A percentile compares a stretch with the other conserved stretches of the same genome.
Evolutionary conservation across 2,888 invertebrate species (phyloP).

Genomic region (Noctua janthina): DNA sequence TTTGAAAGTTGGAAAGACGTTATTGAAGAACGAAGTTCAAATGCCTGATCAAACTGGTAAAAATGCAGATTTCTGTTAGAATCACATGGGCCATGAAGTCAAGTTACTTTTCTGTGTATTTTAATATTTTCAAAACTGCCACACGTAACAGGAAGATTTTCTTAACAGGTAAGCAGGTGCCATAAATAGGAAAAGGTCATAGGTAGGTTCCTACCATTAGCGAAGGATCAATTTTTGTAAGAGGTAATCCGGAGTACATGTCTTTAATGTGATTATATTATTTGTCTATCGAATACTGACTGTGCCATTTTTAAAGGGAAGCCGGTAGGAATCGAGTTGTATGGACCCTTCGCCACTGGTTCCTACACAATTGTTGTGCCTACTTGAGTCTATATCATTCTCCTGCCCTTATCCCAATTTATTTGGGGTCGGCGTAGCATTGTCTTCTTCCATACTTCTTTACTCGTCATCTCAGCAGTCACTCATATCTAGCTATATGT

Average conservation of each 20-base stretch:
- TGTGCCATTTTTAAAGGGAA: too few species aligned
- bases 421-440: too few species aligned
- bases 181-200: background rate
- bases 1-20: constrained; percentile 4
- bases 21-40: background rate
- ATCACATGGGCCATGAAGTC: background rate
- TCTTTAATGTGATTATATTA: too few species aligned
- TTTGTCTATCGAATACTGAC: too few species aligned
- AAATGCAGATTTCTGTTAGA: background rate
- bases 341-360: too few species aligned
- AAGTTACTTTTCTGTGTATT: background rate
- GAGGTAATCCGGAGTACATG: too few species aligned
- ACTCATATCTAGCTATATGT: background rate
- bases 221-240: too few species aligned
- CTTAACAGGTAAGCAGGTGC: background rate
- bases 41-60: background rate
- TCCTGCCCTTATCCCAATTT: too few species aligned
- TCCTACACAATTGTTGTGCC: background rate
- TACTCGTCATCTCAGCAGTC: too few species aligned
- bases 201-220: background rate
- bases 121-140: background rate
- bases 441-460: too few species aligned
- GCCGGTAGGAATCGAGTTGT: too few species aligned
- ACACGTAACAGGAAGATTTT: background rate
- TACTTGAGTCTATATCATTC: too few species aligned